Evolutionary conservation across 2,113 vertebrate genomes (phyloP).

Genomic region (Mionectes macconnelli): DNA sequence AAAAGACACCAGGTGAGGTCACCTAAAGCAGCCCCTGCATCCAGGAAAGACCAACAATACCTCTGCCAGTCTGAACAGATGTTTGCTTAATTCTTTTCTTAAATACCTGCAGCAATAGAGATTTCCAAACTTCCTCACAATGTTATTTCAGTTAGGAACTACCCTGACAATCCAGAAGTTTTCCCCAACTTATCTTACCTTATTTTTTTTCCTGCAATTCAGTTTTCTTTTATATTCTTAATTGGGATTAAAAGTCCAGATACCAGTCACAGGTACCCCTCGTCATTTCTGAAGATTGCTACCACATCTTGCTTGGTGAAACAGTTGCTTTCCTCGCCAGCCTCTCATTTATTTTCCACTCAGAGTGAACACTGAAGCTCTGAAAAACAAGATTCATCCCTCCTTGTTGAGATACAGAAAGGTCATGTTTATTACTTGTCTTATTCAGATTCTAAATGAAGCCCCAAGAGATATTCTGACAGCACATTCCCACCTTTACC

Average conservation of each 20-base stretch:
- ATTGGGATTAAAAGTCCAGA: background rate
- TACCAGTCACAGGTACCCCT: background rate
- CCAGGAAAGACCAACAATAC: constrained; percentile 34
- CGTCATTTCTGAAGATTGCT: background rate
- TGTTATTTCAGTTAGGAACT: constrained; percentile 11
- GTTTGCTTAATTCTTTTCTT: constrained; percentile 27
- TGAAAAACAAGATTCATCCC: background rate
- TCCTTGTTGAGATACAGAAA: background rate
- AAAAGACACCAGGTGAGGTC: background rate
- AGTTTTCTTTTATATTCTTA: background rate
- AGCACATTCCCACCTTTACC: background rate
- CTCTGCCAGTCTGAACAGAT: background rate
- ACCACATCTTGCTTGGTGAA: background rate
- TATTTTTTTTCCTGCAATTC: background rate
- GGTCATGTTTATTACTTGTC: background rate
- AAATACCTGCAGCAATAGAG: background rate
- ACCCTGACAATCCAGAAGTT: background rate
- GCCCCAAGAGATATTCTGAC: background rate
- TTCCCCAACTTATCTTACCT: background rate
- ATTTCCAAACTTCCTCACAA: background rate
- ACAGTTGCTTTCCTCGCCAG: background rate
- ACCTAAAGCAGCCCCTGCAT: background rate
- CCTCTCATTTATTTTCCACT: background rate
- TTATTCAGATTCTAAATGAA: background rate
- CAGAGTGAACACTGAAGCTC: background rate